A percentile compares a stretch with the other conserved stretches of the same genome.
Conservation (phyloP, 2,113 vertebrate genomes). For the Probosciger aterrimus region DNA sequence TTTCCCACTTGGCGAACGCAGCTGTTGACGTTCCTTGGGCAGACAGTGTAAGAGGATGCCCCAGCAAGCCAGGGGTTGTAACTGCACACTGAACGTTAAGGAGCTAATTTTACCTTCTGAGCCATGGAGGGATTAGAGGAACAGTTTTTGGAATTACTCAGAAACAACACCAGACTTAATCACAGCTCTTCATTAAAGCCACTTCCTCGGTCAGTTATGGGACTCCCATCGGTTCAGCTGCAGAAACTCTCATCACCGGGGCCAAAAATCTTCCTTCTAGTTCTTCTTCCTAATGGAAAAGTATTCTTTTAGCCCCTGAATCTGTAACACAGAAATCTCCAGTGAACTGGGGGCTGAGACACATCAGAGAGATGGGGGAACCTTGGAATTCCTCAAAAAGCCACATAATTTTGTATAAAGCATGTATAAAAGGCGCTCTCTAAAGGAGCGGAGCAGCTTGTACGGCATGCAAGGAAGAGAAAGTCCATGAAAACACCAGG, state of each 20-base stretch:
- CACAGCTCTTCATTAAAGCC: constrained; percentile 52
- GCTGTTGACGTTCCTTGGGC: neutral
- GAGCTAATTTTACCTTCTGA: constrained; percentile 48
- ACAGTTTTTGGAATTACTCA: constrained; percentile 39
- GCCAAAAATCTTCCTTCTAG: neutral
- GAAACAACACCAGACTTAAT: constrained; percentile 59
- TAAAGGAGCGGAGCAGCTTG: neutral
- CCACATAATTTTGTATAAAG: neutral
- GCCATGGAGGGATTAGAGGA: constrained; percentile 16
- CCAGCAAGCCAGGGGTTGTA: neutral
- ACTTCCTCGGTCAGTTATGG: constrained; percentile 33
- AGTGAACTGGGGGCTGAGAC: neutral
- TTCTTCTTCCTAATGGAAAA: neutral
- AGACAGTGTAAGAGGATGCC: neutral
- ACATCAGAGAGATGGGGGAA: neutral
- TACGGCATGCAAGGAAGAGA: neutral
- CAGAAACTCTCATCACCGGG: neutral
- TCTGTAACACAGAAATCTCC: neutral
- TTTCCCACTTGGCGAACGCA: neutral
- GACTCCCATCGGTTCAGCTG: constrained; percentile 11
- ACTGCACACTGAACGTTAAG: constrained; percentile 26
- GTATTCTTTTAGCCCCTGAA: neutral
- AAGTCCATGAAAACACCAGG: neutral
- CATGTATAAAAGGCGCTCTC: fast-evolving
- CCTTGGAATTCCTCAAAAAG: neutral